Evolutionary conservation across 1,140 invertebrate species (phyloP).

Genomic region (Homalodisca vitripennis): DNA sequence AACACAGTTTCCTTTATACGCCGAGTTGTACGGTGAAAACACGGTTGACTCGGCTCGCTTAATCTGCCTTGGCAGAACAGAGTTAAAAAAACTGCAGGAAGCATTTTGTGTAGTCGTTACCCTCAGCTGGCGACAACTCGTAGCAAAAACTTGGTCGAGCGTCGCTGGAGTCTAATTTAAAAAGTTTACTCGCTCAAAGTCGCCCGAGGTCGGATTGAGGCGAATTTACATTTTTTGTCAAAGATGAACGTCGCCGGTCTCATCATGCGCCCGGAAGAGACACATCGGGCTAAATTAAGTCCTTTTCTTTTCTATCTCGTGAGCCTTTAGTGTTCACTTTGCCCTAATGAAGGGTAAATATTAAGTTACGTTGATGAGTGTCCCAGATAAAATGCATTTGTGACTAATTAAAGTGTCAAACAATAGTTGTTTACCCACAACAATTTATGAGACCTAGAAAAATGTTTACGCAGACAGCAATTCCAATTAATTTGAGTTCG

Average conservation of each 20-base stretch:
- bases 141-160: not conserved
- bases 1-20: too few species aligned
- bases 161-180: conserved; percentile 11
- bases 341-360: too few species aligned
- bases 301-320: not conserved
- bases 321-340: too few species aligned
- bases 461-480: too few species aligned
- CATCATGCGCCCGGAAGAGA: conserved; percentile 1
- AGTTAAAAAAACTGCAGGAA: not conserved
- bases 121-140: not conserved
- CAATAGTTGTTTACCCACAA: too few species aligned
- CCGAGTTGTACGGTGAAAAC: too few species aligned
- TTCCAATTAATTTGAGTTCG: too few species aligned
- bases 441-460: too few species aligned
- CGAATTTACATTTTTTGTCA: conserved; percentile 22
- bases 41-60: not conserved
- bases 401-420: too few species aligned
- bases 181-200: not conserved
- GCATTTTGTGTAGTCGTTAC: not conserved
- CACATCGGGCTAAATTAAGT: conserved; percentile 11
- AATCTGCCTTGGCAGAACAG: not conserved
- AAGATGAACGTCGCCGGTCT: not conserved
- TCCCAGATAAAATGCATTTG: too few species aligned
- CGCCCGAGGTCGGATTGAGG: not conserved
- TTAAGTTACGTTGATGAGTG: too few species aligned